Evolutionary conservation across 2,797 vertebrate species (phyloP).

Genomic region (Rousettus madagascariensis): DNA sequence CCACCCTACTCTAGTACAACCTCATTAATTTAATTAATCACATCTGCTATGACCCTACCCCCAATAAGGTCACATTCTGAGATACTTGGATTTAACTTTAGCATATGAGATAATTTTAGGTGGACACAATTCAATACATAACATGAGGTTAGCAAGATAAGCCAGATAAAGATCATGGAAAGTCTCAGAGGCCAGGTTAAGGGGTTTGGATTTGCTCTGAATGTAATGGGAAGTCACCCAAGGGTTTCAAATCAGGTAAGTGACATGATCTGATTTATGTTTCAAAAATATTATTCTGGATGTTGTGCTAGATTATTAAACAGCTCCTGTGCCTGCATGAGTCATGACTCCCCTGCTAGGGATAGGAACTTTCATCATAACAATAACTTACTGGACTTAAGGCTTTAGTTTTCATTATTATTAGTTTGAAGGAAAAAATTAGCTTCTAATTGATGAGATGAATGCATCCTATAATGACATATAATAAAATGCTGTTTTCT

Average conservation of each 20-base stretch:
- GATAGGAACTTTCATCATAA: constrained; percentile 56
- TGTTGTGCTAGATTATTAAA: constrained; percentile 51
- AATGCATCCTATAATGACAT: constrained; percentile 11
- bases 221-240: constrained; percentile 34
- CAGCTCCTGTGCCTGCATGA: constrained; percentile 40
- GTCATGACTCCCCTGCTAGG: constrained; percentile 14
- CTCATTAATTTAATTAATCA: no score
- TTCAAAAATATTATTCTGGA: constrained; percentile 61
- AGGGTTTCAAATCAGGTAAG: constrained; percentile 52
- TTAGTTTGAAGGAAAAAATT: constrained; percentile 61
- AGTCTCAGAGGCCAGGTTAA: neutral
- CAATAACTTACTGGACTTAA: constrained; percentile 45
- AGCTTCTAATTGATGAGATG: constrained; percentile 41
- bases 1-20: neutral
- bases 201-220: neutral
- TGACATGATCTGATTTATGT: constrained; percentile 56
- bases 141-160: neutral
- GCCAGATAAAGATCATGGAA: constrained; percentile 5
- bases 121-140: neutral
- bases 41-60: neutral
- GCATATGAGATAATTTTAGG: neutral
- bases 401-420: constrained; percentile 29
- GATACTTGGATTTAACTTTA: neutral
- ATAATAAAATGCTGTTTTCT: constrained; percentile 35
- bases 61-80: constrained; percentile 31